phyloP scores from a whole-genome alignment of 2,113 vertebrate species.

The Puma concolor region DNA sequence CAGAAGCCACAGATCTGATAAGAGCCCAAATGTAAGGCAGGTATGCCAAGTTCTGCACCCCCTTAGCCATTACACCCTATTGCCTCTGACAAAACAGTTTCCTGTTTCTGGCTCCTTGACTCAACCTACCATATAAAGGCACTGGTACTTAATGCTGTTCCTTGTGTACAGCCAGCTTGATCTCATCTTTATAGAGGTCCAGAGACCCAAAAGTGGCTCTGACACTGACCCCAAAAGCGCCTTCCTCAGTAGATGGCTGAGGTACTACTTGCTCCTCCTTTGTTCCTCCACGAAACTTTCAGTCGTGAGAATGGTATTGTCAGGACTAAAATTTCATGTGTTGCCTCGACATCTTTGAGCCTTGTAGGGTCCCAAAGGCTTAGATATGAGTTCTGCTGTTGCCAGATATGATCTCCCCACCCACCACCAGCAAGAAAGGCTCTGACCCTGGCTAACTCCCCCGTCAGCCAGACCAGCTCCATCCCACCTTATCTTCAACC shows the following conservation, averaged over 20 bases:
- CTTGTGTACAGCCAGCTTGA: not conserved
- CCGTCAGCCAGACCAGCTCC: not conserved
- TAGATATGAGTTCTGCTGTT: not conserved
- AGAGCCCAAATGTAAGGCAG: not conserved
- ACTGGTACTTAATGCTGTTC: not conserved
- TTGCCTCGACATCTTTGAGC: not conserved
- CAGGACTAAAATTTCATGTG: not conserved
- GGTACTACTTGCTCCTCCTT: not conserved
- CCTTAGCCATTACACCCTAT: not conserved
- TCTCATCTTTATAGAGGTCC: not conserved
- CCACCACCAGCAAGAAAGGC: not conserved
- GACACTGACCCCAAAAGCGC: not conserved
- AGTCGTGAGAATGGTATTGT: not conserved
- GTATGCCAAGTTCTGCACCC: not conserved
- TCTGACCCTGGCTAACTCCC: not conserved
- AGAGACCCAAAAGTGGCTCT: not conserved
- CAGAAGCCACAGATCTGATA: not conserved
- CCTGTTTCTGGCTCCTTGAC: not conserved
- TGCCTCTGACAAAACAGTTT: not conserved
- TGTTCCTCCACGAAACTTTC: not conserved
- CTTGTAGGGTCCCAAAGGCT: not conserved
- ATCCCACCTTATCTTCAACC: not conserved
- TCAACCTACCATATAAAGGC: not conserved
- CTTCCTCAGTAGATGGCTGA: not conserved
- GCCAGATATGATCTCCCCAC: not conserved